Base-by-base conservation (phyloP, 1,140 invertebrate genomes). In the Anadara kagoshimensis region DNA sequence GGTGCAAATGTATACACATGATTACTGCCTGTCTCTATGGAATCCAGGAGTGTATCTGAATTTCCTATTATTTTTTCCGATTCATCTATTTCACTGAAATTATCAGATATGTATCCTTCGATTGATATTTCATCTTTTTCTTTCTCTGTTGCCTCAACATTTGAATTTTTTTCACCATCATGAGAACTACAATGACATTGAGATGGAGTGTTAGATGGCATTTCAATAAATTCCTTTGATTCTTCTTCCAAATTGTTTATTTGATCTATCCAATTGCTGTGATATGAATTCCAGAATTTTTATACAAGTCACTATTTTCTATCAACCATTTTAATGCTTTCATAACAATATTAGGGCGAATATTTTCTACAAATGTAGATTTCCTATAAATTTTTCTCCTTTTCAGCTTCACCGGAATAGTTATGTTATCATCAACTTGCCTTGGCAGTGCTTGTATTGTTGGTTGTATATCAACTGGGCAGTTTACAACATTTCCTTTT, bases 401-500 rank as follows among this genome's bases (percentile, higher is more conserved):
- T 64, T 75, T 70, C 22, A 75, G 43, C 36, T 66, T 69, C 12
- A 69, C 67, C 41, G 73, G 36, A 64, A 75, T 65, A 16, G 73
- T 75, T 10, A 36, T 36, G n/a, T 41, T 41, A 1, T 26, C 12
- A 12, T 47, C 66, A 10, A 69, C 5, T 29, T 22, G 47, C 1
- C 24, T 22, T 3, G 63, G 63, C n/a, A 65, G 29, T 29, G 70
- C 69, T 22, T 79, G 76, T 16, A 78, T 68, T 20, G 77, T 78
- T 54, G 45, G 70, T 14, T 75, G 58, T 18, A 75, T 49, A 59
- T 78, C 73, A 20, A 69, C 64, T 22, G 77, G 73, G 12, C 75
- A 65, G 72, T 78, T 78, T 5, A 78, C 76, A 51, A 70, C 68
- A 63, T 74, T 75, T 22, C 76, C 71, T 56, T 69, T 69, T 7